Conservation (phyloP, 2,888 invertebrate genomes). For the Octonoba sinensis region DNA sequence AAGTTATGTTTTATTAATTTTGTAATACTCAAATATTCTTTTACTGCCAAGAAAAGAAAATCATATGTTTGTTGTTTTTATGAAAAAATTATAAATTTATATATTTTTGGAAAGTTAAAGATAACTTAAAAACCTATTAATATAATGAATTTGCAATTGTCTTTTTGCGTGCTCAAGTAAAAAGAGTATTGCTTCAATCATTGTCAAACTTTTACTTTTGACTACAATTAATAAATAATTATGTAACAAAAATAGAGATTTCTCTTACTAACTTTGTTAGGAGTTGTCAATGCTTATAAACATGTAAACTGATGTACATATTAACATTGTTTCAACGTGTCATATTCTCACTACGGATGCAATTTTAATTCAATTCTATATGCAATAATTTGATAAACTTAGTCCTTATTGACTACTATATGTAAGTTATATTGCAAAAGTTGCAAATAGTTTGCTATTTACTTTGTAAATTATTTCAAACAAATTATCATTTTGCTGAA, state of each 20-base stretch:
- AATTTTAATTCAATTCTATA: conserved; percentile 1
- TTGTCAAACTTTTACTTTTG: too few species aligned
- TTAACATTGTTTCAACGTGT: background rate
- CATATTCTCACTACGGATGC: background rate
- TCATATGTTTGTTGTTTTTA: background rate
- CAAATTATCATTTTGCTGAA: background rate
- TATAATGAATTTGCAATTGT: too few species aligned
- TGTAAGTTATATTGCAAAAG: background rate
- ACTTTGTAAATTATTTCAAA: conserved; percentile 3
- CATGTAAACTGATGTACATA: too few species aligned
- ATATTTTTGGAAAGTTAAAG: background rate
- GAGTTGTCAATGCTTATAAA: too few species aligned
- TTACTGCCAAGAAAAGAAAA: background rate
- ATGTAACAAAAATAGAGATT: too few species aligned
- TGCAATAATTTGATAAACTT: conserved; percentile 3
- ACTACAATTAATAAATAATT: too few species aligned
- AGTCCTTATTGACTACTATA: background rate
- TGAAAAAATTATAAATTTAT: background rate
- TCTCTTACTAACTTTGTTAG: too few species aligned
- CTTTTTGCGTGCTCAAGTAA: too few species aligned
- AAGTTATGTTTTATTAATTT: too few species aligned
- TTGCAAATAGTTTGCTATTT: background rate
- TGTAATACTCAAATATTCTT: too few species aligned
- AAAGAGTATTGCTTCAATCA: too few species aligned
- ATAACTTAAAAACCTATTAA: too few species aligned